Conservation (phyloP, 2,797 vertebrate species). For the Notoglanidium macrostoma region DNA sequence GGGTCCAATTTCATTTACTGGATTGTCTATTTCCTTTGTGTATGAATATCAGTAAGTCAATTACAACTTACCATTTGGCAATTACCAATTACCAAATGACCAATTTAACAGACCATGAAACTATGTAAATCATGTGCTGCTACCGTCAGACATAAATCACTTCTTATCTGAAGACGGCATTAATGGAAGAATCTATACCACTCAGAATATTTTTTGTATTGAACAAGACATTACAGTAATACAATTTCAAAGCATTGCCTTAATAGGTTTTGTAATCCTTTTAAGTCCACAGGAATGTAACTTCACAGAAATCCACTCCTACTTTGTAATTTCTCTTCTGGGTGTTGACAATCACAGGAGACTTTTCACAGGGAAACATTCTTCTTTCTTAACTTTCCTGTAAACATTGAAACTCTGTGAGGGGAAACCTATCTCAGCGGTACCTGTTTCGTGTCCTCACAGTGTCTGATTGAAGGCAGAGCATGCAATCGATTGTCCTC, state of each 20-base stretch:
- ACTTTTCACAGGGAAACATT: conserved; percentile 27
- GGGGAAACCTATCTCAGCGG: background rate
- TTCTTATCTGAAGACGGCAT: background rate
- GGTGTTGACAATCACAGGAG: background rate
- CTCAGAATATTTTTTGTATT: background rate
- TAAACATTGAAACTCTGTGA: background rate
- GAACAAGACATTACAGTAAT: background rate
- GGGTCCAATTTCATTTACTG: background rate
- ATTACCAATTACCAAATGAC: background rate
- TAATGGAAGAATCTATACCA: background rate
- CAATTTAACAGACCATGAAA: background rate
- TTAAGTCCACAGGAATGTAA: background rate
- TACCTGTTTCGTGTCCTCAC: background rate
- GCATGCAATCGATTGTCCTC: conserved; percentile 22
- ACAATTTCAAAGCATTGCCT: background rate
- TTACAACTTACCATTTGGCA: background rate
- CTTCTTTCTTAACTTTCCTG: background rate
- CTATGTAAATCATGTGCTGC: background rate
- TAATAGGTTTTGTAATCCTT: background rate
- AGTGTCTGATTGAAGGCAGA: conserved; percentile 34
- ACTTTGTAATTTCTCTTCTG: background rate
- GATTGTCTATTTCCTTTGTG: background rate
- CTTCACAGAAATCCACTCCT: background rate
- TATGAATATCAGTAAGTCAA: background rate
- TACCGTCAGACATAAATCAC: background rate